Conservation (phyloP, 2,888 invertebrate species). For the Camptogramma bilineatum region DNA sequence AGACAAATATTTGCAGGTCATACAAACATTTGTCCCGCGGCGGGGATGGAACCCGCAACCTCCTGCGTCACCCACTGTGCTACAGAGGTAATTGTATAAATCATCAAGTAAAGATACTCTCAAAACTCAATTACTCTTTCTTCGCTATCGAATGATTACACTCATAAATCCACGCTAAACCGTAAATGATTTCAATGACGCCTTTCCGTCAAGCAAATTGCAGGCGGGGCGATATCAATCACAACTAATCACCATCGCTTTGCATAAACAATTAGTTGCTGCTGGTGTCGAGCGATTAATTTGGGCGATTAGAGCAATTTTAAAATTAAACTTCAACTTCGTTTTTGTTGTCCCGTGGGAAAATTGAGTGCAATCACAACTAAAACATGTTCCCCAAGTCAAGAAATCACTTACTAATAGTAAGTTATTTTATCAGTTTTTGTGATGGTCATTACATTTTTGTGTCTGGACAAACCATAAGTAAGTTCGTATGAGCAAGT, state of each 20-base stretch:
- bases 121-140: background rate
- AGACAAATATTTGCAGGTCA: too few relatives aligned
- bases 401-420: too few relatives aligned
- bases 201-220: conserved; percentile 41
- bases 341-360: background rate
- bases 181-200: conserved; percentile 35
- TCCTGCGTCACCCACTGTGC: too few relatives aligned
- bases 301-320: conserved; percentile 22
- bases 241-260: conserved; percentile 28
- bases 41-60: too few relatives aligned
- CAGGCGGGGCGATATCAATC: conserved; percentile 39
- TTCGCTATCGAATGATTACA: background rate
- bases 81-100: too few relatives aligned
- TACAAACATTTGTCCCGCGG: too few relatives aligned
- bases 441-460: too few relatives aligned
- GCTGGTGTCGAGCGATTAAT: conserved; percentile 24
- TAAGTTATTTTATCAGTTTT: too few relatives aligned
- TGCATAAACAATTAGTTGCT: conserved; percentile 35
- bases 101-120: background rate
- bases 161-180: conserved; percentile 29
- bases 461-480: too few relatives aligned
- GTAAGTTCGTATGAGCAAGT: too few relatives aligned
- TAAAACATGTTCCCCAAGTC: too few relatives aligned
- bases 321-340: conserved; percentile 1
- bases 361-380: background rate